Percentiles rank a stretch among this genome's conserved stretches.
These are phyloP conservation scores for Mellilla xanthometata DNA, from an alignment of 2,888 invertebrate genomes.

Conservation along the genomic window DNA sequence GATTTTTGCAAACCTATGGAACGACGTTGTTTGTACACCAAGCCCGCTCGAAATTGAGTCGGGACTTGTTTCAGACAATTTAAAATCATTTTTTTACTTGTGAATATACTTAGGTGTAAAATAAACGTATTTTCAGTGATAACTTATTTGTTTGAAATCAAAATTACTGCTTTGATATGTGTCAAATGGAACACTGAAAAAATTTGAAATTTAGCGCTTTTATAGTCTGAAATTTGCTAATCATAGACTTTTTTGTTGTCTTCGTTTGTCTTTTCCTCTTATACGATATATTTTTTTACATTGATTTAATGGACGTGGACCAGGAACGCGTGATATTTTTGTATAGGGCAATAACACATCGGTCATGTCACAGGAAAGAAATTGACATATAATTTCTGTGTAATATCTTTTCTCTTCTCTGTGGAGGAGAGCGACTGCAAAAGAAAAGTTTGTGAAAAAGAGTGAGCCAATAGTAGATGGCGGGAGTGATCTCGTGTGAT, in stretches of 20 bases:
- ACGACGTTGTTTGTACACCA: constrained; percentile 36
- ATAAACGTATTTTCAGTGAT: too few species aligned
- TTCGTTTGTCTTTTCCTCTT: not conserved
- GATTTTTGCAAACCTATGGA: constrained; percentile 33
- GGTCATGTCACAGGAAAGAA: constrained; percentile 34
- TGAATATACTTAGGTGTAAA: not conserved
- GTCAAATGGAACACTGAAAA: constrained; percentile 38
- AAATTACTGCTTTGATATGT: constrained; percentile 7
- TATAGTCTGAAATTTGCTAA: constrained; percentile 17
- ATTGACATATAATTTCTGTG: too few species aligned
- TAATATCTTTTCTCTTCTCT: too few species aligned
- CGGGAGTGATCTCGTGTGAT: constrained; percentile 82
- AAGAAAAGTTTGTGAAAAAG: constrained; percentile 23
- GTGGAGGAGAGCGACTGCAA: constrained; percentile 42
- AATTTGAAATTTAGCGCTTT: constrained; percentile 47
- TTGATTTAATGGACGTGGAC: not conserved
- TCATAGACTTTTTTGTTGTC: not conserved
- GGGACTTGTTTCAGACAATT: constrained; percentile 45
- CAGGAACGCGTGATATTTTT: not conserved
- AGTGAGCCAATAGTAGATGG: constrained; percentile 66
- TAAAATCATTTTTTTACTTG: constrained; percentile 41
- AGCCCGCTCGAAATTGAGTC: constrained; percentile 32
- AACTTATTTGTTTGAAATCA: constrained; percentile 1
- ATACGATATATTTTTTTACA: too few species aligned
- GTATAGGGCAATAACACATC: not conserved